Base-by-base conservation (phyloP, 2,113 vertebrate genomes). In the Nyctibius bracteatus region DNA sequence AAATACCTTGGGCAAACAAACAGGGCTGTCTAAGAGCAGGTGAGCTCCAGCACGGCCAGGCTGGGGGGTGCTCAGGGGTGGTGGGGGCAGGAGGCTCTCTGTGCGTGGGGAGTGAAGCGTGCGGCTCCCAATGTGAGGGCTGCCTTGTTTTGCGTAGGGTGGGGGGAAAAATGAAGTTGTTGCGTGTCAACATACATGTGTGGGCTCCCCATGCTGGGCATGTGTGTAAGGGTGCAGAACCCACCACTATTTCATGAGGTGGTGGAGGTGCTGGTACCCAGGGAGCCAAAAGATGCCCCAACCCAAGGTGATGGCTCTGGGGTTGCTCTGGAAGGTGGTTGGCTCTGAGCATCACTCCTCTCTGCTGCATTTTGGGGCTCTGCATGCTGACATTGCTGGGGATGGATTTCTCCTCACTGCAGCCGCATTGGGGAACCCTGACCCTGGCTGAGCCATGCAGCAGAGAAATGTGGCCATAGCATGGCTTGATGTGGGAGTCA, bases 1-100 rank as follows among this genome's bases (percentile, higher is more conserved):
- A 97, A 97, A 98, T 98, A 96, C 97, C 96, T 97, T 97, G 95
- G 90, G 93, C 95, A 98, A 98, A 98, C 97, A 98, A 97, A 98
- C 96, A 97, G 93, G 79, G 74, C 86, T 97, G 92, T 51, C 81
- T 92, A 81, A 96, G 95, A 94, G 93, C 90, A 96, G 91, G 94
- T 92, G 94, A 96, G 95, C 80, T 89, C 1, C 3, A 82, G 73
- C 84, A 91, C 0, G 28, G 90, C 73, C 0, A 1, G 65, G 67
- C 71, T 81, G 79, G 67, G 90, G 89, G 74, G 13, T 44, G 14
- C 63, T 77, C 44, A 3, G n/a, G n/a, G 44, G 11, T 41, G 44
- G 20, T 0, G 21, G 86, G 74, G 57, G 23, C 55, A 79, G 72
- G 62, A 90, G 70, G 35, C 9, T 92, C 73, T 72, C 86, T 47